Evolutionary conservation across 2,797 vertebrate species (phyloP).

Genomic region (Microhierax caerulescens): DNA sequence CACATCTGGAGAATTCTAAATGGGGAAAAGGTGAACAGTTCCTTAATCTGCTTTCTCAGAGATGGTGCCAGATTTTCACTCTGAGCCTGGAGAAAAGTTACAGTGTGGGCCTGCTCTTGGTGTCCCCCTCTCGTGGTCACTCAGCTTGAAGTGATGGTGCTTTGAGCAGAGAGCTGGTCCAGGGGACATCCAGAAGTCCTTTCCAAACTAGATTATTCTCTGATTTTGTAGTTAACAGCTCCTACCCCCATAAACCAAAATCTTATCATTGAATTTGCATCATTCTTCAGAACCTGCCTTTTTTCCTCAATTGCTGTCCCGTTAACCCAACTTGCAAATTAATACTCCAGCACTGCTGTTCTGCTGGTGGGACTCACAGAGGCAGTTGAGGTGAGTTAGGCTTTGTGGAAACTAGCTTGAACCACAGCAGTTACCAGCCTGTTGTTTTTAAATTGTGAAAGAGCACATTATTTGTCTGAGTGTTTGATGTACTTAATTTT

Average conservation of each 20-base stretch:
- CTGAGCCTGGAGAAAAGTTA: background rate
- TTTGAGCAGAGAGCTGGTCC: background rate
- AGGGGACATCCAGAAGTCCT: background rate
- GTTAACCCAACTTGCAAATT: background rate
- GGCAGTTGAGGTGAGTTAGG: background rate
- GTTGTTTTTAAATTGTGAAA: background rate
- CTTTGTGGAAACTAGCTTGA: background rate
- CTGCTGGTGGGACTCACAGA: background rate
- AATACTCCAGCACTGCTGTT: background rate
- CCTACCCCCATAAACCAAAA: background rate
- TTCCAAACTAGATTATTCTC: background rate
- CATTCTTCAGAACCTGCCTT: background rate
- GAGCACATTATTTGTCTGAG: background rate
- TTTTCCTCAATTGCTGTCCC: background rate
- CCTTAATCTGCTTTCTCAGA: background rate
- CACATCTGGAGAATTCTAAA: background rate
- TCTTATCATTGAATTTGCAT: background rate
- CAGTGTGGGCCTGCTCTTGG: fast-evolving
- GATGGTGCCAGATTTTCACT: background rate
- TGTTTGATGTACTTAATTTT: background rate
- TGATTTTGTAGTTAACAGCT: background rate
- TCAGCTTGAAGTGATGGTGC: fast-evolving
- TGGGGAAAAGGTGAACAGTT: background rate
- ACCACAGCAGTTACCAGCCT: background rate
- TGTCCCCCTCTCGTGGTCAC: background rate